A percentile compares a stretch with the other conserved stretches of the same genome.
Evolutionary conservation across 2,113 vertebrate genomes (phyloP).

Genomic region (Anhinga rufa): DNA sequence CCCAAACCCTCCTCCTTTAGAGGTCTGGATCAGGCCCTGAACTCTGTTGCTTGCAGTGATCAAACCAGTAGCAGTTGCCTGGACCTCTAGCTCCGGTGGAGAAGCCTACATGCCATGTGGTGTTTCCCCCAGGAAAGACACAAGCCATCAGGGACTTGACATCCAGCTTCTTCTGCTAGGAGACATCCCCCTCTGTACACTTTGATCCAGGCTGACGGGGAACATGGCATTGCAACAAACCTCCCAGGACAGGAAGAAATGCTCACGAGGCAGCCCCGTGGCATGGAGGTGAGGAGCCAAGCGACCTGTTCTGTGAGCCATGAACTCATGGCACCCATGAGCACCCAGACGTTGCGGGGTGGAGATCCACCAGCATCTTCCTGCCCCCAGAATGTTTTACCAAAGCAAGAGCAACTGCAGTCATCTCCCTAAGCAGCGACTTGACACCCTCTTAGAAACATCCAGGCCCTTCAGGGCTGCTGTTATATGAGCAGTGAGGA

Average conservation of each 20-base stretch:
- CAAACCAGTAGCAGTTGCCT: not conserved
- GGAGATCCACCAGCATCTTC: not conserved
- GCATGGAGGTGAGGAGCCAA: not conserved
- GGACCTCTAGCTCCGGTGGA: not conserved
- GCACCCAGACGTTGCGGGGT: rapidly evolving
- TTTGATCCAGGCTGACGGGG: not conserved
- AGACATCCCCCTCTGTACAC: not conserved
- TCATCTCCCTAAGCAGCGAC: rapidly evolving
- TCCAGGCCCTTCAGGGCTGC: not conserved
- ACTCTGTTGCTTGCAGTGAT: not conserved
- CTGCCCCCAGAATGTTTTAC: not conserved
- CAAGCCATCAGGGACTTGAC: not conserved
- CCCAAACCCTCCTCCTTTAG: not conserved
- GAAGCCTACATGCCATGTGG: not conserved
- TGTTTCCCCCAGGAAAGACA: not conserved
- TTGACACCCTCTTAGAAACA: not conserved
- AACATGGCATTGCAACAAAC: not conserved
- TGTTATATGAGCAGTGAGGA: not conserved
- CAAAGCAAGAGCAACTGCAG: not conserved
- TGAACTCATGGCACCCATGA: not conserved
- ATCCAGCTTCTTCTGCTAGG: not conserved
- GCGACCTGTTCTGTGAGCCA: not conserved
- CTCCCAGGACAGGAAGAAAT: not conserved
- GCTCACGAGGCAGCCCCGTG: not conserved
- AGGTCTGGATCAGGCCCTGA: not conserved